Conservation (phyloP, 2,797 vertebrate genomes). For the Clamator glandarius region DNA sequence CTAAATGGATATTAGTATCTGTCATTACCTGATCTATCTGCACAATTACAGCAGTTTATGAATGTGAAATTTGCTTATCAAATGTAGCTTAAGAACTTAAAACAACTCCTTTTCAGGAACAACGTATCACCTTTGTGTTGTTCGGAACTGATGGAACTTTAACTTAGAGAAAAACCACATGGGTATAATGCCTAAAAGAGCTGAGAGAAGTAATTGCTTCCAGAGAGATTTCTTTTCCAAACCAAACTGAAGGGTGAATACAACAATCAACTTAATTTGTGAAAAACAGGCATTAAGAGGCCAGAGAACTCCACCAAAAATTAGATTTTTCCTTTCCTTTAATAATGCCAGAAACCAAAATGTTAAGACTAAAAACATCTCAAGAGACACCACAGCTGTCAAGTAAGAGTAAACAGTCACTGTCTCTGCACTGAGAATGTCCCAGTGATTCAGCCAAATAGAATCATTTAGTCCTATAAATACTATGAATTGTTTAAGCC, state of each 20-base stretch:
- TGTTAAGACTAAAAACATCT: neutral
- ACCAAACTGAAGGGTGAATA: neutral
- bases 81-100: constrained; percentile 31
- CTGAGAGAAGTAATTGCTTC: constrained; percentile 47
- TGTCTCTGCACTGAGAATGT: neutral
- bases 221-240: constrained; percentile 45
- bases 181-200: neutral
- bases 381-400: neutral
- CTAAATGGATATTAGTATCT: constrained; percentile 56
- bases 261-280: neutral
- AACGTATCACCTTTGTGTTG: neutral
- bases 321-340: neutral
- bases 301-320: constrained; percentile 20
- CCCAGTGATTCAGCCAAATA: neutral
- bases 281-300: constrained; percentile 18
- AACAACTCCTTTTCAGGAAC: constrained; percentile 7
- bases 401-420: constrained; percentile 11
- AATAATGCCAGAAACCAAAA: constrained; percentile 14
- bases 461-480: constrained; percentile 1
- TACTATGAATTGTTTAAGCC: neutral
- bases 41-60: constrained; percentile 35
- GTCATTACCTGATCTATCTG: constrained; percentile 40
- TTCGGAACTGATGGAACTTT: constrained; percentile 45
- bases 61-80: constrained; percentile 29
- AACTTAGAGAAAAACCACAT: constrained; percentile 21